A percentile compares a stretch with the other conserved stretches of the same genome.
Conservation (phyloP, 1,140 invertebrate species). For the Dendrolimus kikuchii region DNA sequence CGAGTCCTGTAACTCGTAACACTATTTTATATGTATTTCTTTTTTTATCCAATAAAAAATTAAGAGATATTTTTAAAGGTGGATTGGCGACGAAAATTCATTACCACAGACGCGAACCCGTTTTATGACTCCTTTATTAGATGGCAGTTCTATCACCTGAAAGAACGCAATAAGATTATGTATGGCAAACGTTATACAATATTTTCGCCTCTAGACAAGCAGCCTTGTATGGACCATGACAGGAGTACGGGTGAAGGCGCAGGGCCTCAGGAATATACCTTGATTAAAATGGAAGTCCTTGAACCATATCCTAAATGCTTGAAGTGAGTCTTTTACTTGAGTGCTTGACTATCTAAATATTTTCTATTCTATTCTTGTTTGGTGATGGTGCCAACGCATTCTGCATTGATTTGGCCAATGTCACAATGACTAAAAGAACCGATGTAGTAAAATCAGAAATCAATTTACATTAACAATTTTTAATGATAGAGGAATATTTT, state of each 20-base stretch:
- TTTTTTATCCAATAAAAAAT: slow-evolving; percentile 6
- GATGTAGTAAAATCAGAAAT: no score
- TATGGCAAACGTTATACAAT: slow-evolving; percentile 99
- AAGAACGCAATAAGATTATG: slow-evolving; percentile 90
- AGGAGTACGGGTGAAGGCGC: slow-evolving; percentile 96
- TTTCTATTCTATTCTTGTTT: neutral
- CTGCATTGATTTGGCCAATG: no score
- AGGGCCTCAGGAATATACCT: slow-evolving; percentile 97
- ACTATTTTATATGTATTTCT: neutral
- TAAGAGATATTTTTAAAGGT: slow-evolving; percentile 72
- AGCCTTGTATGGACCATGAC: slow-evolving; percentile 99
- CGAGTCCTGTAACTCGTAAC: neutral
- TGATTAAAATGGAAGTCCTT: slow-evolving; percentile 94
- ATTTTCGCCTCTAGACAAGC: slow-evolving; percentile 96
- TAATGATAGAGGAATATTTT: no score
- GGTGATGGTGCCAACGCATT: no score
- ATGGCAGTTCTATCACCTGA: slow-evolving; percentile 97
- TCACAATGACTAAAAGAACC: no score
- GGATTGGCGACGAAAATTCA: slow-evolving; percentile 97
- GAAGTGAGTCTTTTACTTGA: slow-evolving; percentile 67
- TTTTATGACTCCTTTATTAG: slow-evolving; percentile 98
- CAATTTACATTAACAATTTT: no score
- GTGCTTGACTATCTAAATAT: slow-evolving; percentile 1
- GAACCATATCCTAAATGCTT: slow-evolving; percentile 84
- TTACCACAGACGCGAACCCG: slow-evolving; percentile 98